Base-by-base conservation (phyloP, 2,113 vertebrate species). In the Pangasianodon hypophthalmus region DNA sequence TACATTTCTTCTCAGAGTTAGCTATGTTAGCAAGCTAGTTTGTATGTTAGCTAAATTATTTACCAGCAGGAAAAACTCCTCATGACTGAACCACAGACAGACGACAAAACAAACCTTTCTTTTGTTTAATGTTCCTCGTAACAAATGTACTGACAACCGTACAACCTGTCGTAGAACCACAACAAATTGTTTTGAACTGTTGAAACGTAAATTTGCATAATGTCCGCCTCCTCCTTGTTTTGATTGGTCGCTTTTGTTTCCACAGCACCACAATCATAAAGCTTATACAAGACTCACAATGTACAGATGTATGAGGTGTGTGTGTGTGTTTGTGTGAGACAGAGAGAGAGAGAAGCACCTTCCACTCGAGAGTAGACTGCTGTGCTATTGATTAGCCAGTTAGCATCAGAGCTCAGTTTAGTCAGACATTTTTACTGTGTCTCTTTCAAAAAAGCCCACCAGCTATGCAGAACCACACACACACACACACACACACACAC, bases 341-440 rank as follows among this genome's bases (percentile, higher is more conserved):
- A 46, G 50, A 56, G 85, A 86, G 24, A 71, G 69, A 52, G 48
- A 50, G 60, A 44, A 50, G 41, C 24, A 58, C 52, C 21, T 84
- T 58, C 52, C 32, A 67, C 32, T 60, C 9, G 44, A 48, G 84
- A 86, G 64, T 71, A 19, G 6, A 56, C 29, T 67, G 64, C 86
- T 79, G 37, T 21, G 37, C 7, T 87, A 79, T 87, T 87, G 86
- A 87, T 80, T 87, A 79, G 52, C 16, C 56, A 62, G 54, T 80
- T 88, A 88, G 32, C 44, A 80, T 88, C 87, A 64, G 58, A 48
- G 50, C 41, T 80, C 37, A 79, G 37, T 88, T 67, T 62, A 80
- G n/a, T 75, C 58, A 81, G 87, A 62, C 73, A 87, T 41, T 87
- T 87, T 56, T 79, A 87, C 58, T 5, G 37, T 29, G 16, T 32